A percentile compares a stretch with the other conserved stretches of the same genome.
phyloP scores from a whole-genome alignment of 2,797 vertebrate genomes.

The Myotis findleyi region DNA sequence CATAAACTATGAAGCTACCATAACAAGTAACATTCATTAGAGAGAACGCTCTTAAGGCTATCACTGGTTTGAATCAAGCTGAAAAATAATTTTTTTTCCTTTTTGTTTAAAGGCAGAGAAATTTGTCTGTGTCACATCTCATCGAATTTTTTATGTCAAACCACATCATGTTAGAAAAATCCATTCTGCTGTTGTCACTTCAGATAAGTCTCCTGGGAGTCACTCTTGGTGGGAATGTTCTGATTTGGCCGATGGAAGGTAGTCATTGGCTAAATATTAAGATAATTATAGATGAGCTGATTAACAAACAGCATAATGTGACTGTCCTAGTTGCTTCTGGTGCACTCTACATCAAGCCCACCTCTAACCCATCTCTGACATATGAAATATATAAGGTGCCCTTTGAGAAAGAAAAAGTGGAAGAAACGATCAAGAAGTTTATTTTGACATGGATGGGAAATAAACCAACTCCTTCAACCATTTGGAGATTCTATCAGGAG shows the following conservation, averaged over 20 bases:
- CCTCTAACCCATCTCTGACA: constrained; percentile 58
- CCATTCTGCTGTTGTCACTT: constrained; percentile 77
- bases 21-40: not conserved
- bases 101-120: not conserved
- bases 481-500: constrained; percentile 86
- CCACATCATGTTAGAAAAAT: constrained; percentile 62
- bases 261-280: constrained; percentile 95
- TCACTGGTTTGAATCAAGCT: not conserved
- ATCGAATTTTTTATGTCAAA: constrained; percentile 55
- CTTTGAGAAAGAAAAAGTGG: constrained; percentile 72
- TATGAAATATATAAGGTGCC: constrained; percentile 85
- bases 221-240: constrained; percentile 86
- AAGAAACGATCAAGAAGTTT: constrained; percentile 60
- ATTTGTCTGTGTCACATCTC: not conserved
- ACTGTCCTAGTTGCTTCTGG: constrained; percentile 87
- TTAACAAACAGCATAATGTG: constrained; percentile 88
- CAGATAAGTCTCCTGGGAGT: constrained; percentile 79
- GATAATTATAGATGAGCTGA: constrained; percentile 87
- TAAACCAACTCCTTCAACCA: constrained; percentile 85
- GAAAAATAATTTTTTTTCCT: not conserved
- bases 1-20: not conserved
- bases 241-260: constrained; percentile 93
- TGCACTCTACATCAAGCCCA: constrained; percentile 87
- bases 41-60: not conserved
- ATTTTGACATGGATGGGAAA: constrained; percentile 87